Percentiles rank a stretch among this genome's conserved stretches.
Evolutionary conservation across 1,140 invertebrate genomes (phyloP).

Genomic region (Drosophila rufa): DNA sequence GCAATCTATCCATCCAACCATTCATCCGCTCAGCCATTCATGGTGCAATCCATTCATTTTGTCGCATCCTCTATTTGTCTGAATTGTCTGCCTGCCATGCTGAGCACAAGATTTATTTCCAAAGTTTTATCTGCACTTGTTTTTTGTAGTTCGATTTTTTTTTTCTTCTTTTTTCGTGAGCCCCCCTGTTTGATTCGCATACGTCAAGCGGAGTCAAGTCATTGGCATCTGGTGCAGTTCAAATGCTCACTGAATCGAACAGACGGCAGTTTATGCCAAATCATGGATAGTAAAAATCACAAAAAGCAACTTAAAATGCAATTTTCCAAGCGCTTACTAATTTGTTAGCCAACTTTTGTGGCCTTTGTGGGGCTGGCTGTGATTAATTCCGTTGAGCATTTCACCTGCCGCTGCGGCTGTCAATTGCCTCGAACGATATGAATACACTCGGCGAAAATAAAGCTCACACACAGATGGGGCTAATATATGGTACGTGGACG

Average conservation of each 20-base stretch:
- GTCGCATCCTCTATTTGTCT: slow-evolving; percentile 54
- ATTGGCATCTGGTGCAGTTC: slow-evolving; percentile 82
- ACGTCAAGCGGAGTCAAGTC: slow-evolving; percentile 83
- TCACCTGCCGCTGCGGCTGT: slow-evolving; percentile 59
- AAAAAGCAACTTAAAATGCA: slow-evolving; percentile 52
- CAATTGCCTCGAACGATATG: slow-evolving; percentile 41
- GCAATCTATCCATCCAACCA: slow-evolving; percentile 47
- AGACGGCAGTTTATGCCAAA: slow-evolving; percentile 71
- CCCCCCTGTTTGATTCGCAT: slow-evolving; percentile 72
- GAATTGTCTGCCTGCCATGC: slow-evolving; percentile 46
- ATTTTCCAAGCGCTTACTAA: slow-evolving; percentile 61
- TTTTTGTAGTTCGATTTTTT: slow-evolving; percentile 37
- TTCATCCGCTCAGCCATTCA: slow-evolving; percentile 42
- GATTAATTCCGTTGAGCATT: slow-evolving; percentile 60
- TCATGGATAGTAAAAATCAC: slow-evolving; percentile 58
- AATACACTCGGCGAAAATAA: slow-evolving; percentile 38
- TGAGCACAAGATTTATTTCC: slow-evolving; percentile 54
- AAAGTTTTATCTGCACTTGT: slow-evolving; percentile 49
- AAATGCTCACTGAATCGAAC: slow-evolving; percentile 75
- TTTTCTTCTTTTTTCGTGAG: slow-evolving; percentile 15
- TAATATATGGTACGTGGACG: slow-evolving; percentile 15
- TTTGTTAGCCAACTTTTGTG: slow-evolving; percentile 70
- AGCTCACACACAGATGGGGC: slow-evolving; percentile 20
- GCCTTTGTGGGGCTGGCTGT: slow-evolving; percentile 35
- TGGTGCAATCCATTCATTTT: slow-evolving; percentile 51